Conservation (phyloP, 2,888 invertebrate species). For the Willowsia nigromaculata region DNA sequence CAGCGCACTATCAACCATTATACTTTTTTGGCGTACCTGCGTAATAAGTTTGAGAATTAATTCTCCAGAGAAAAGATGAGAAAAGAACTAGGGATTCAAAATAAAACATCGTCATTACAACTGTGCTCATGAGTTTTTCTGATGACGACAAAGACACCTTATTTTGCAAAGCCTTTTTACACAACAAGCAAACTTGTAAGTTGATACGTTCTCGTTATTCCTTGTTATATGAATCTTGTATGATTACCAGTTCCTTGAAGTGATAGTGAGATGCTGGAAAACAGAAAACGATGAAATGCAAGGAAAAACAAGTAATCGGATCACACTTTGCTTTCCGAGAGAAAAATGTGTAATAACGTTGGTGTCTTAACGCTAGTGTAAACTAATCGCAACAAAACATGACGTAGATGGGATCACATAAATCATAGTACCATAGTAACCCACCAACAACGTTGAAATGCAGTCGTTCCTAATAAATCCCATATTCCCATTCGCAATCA, state of each 20-base stretch:
- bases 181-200: neutral
- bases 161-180: slow-evolving; percentile 1
- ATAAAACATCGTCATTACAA: neutral
- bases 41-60: neutral
- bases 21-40: neutral
- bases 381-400: neutral
- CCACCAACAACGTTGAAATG: neutral
- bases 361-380: neutral
- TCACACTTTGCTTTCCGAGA: neutral
- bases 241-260: slow-evolving; percentile 10
- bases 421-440: neutral
- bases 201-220: slow-evolving; percentile 3
- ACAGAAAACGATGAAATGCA: neutral
- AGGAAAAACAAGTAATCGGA: slow-evolving; percentile 3
- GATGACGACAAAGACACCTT: neutral
- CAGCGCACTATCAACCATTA: neutral
- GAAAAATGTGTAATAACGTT: neutral
- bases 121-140: neutral
- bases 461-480: neutral
- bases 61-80: slow-evolving; percentile 3
- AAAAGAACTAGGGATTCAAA: neutral
- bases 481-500: neutral
- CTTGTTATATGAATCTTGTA: neutral
- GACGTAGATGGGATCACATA: neutral
- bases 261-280: neutral